These are phyloP conservation scores for Uria aalge DNA, from an alignment of 2,113 vertebrate species.

Conservation along the genomic window DNA sequence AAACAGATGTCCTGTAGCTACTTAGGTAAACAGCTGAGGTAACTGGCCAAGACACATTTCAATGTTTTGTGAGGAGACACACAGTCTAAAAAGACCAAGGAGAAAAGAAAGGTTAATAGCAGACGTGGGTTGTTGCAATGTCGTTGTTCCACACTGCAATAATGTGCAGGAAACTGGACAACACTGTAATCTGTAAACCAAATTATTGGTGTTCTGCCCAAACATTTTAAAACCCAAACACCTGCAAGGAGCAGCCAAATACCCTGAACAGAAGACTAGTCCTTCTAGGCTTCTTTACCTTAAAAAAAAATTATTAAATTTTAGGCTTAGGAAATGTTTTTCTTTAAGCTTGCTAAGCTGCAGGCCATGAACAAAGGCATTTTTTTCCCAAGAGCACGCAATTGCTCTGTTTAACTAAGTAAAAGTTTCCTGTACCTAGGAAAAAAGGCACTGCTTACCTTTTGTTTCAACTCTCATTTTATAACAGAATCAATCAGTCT, in stretches of 20 bases:
- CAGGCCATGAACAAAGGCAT: background rate
- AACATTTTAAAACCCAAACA: constrained; percentile 40
- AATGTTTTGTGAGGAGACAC: background rate
- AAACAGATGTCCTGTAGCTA: constrained; percentile 29
- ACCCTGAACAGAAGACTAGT: background rate
- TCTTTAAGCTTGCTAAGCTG: background rate
- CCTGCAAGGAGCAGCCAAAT: constrained; percentile 15
- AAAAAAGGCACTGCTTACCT: background rate
- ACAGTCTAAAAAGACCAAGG: background rate
- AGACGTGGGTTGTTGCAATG: background rate
- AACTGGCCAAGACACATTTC: background rate
- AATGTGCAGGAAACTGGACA: constrained; percentile 37
- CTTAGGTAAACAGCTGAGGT: constrained; percentile 8
- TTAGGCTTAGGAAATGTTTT: background rate
- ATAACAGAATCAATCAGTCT: background rate
- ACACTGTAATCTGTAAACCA: constrained; percentile 25
- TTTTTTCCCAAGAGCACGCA: background rate
- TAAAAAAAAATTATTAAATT: background rate
- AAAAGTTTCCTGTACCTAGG: background rate
- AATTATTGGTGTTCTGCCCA: constrained; percentile 42
- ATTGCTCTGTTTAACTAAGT: background rate
- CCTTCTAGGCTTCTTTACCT: background rate
- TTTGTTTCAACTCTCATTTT: background rate
- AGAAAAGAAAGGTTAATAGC: background rate
- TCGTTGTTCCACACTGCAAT: constrained; percentile 20